Evolutionary conservation across 2,113 vertebrate genomes (phyloP).

Genomic region (Triplophysa tibetana): DNA sequence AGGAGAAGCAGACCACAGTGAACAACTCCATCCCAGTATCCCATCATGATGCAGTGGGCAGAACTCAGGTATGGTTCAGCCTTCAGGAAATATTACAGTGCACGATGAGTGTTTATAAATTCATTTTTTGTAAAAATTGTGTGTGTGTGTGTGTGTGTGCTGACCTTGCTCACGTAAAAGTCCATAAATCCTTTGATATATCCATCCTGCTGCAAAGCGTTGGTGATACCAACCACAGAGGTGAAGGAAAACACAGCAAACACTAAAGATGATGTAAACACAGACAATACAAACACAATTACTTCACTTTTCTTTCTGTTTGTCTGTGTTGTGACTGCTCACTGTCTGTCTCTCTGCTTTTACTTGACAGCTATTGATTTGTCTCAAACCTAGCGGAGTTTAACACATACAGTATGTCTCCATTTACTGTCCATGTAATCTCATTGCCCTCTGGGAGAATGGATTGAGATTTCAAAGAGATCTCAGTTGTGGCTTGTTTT

Average conservation of each 20-base stretch:
- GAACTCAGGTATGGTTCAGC: constrained; percentile 83
- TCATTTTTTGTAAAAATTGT: too few relatives aligned
- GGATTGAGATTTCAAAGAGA: neutral
- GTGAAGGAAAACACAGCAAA: constrained; percentile 81
- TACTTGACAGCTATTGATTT: constrained; percentile 48
- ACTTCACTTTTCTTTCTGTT: neutral
- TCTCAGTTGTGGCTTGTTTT: too few relatives aligned
- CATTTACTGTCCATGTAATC: too few relatives aligned
- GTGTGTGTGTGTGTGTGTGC: neutral
- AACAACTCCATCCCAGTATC: constrained; percentile 87
- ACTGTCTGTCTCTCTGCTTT: constrained; percentile 33
- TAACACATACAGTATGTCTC: too few relatives aligned
- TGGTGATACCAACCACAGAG: constrained; percentile 75
- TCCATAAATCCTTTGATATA: constrained; percentile 78
- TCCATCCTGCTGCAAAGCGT: constrained; percentile 87
- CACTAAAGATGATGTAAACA: constrained; percentile 65
- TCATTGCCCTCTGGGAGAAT: neutral
- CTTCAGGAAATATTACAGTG: constrained; percentile 60
- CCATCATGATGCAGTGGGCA: constrained; percentile 82
- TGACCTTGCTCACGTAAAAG: constrained; percentile 83
- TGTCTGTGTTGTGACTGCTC: neutral
- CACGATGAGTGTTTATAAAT: neutral
- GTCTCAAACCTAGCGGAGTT: neutral
- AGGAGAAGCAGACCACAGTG: constrained; percentile 83
- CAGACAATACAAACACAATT: constrained; percentile 19